These are phyloP conservation scores for Eidolon helvum DNA, from an alignment of 2,113 vertebrate genomes.

Conservation along the genomic window DNA sequence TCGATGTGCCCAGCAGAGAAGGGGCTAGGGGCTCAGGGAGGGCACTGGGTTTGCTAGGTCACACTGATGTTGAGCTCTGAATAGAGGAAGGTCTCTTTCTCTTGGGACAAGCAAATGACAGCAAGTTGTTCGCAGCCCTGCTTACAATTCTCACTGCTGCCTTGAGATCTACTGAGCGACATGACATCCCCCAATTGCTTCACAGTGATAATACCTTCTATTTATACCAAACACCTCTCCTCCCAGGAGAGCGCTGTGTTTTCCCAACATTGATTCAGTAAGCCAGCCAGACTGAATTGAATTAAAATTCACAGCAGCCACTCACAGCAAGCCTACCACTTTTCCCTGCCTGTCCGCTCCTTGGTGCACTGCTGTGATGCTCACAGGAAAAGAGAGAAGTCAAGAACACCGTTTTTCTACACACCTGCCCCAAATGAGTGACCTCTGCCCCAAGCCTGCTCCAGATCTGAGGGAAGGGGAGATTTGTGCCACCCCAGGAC, in stretches of 20 bases:
- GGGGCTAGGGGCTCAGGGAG: background rate
- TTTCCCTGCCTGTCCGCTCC: background rate
- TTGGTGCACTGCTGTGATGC: background rate
- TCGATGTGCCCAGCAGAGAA: background rate
- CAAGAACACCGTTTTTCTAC: background rate
- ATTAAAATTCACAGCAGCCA: slow-evolving; percentile 53
- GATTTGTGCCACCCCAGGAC: background rate
- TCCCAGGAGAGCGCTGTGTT: slow-evolving; percentile 66
- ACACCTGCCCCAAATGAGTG: background rate
- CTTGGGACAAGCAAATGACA: background rate
- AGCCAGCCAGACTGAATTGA: slow-evolving; percentile 52
- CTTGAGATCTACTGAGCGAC: background rate
- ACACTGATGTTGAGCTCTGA: background rate
- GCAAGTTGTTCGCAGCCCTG: background rate
- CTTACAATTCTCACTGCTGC: background rate
- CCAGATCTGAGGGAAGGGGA: background rate
- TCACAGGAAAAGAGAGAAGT: background rate
- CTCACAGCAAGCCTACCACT: background rate
- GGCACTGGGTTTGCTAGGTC: background rate
- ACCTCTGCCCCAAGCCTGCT: background rate
- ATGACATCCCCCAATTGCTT: background rate
- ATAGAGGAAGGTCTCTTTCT: background rate
- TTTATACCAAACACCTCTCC: slow-evolving; percentile 73
- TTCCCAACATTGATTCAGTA: slow-evolving; percentile 70
- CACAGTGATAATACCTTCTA: slow-evolving; percentile 55